Conservation (phyloP, 1,140 invertebrate genomes). For the Nylanderia fulva region DNA sequence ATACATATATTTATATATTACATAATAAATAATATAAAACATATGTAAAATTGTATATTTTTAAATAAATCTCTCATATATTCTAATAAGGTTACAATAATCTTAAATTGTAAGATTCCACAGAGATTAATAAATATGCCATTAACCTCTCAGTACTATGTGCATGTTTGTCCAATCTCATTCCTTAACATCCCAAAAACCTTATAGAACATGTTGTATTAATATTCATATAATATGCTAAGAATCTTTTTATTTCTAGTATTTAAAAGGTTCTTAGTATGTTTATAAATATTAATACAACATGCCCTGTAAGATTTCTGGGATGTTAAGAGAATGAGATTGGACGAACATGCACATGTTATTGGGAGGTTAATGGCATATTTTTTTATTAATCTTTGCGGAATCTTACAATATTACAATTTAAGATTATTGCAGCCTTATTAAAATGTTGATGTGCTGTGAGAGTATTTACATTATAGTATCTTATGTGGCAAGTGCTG, state of each 20-base stretch:
- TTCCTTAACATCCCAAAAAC: background rate
- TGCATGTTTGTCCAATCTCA: background rate
- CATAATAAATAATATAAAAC: too few species aligned
- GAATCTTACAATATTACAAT: background rate
- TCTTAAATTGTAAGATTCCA: constrained; percentile 3
- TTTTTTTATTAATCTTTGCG: constrained; percentile 7
- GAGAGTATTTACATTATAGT: too few species aligned
- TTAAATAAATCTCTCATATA: background rate
- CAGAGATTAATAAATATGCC: background rate
- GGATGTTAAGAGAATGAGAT: background rate
- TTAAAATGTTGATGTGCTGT: constrained; percentile 4
- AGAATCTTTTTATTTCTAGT: too few species aligned
- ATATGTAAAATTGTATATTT: too few species aligned
- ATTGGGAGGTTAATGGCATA: background rate
- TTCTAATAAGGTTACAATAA: background rate
- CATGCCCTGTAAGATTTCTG: background rate
- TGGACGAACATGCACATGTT: background rate
- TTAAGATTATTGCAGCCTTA: background rate
- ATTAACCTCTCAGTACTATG: background rate
- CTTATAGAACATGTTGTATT: background rate
- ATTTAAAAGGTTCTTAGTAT: too few species aligned
- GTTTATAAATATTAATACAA: constrained; percentile 5
- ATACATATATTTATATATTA: too few species aligned
- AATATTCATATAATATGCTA: background rate
- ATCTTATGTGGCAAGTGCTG: too few species aligned